phyloP scores from a whole-genome alignment of 2,113 vertebrate genomes.

The Phaethon lepturus region DNA sequence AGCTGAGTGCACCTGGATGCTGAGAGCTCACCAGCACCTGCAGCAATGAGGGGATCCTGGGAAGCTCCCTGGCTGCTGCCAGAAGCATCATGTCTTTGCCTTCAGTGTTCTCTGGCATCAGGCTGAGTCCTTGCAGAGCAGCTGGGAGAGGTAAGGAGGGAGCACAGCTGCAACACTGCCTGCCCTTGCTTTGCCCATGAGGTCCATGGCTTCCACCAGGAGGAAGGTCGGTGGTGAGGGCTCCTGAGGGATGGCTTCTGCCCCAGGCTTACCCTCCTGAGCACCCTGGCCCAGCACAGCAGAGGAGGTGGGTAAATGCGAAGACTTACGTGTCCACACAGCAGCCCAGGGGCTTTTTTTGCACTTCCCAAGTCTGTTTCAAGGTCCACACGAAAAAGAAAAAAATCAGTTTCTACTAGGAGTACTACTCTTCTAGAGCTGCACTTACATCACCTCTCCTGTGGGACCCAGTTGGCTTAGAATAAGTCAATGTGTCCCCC shows the following conservation, averaged over 20 bases:
- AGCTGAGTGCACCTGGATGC: background rate
- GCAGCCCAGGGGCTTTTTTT: background rate
- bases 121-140: rapidly evolving
- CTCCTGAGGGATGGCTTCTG: background rate
- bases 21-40: background rate
- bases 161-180: background rate
- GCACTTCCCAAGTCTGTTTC: background rate
- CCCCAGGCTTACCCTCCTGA: background rate
- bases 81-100: rapidly evolving
- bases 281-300: rapidly evolving
- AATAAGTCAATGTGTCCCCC: background rate
- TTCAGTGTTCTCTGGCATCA: background rate
- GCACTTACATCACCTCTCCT: too few relatives aligned
- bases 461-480: background rate
- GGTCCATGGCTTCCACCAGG: background rate
- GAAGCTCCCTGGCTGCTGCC: background rate
- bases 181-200: rapidly evolving
- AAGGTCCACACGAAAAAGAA: background rate
- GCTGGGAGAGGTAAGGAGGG: background rate
- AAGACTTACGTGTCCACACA: rapidly evolving
- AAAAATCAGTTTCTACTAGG: rapidly evolving
- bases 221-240: background rate
- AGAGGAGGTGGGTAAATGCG: background rate
- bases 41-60: background rate
- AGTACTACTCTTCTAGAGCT: background rate